Evolutionary conservation across 2,797 vertebrate genomes (phyloP), one percentile per base, ranked within the genome.

Genomic region (Manis crassicaudata): DNA sequence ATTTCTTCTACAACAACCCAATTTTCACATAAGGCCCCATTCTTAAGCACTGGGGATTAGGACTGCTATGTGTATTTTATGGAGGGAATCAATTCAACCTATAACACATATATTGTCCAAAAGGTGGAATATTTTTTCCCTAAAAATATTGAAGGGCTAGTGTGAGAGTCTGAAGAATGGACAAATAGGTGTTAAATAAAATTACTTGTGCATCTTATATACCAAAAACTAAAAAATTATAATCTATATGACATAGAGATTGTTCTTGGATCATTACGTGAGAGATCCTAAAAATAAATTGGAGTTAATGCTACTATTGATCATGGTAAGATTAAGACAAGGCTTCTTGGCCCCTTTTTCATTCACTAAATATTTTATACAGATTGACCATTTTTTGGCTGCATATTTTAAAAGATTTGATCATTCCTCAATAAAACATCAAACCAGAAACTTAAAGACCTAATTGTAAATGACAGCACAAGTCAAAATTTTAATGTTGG

Each of bases 381-480:
- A 95, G 90, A 82, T 76, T 85, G 95, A 92, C 93, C 21, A 85
- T 68, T 97, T 90, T 94, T 70, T 97, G 58, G 12, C n/a, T 95
- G 35, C 76, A 91, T 89, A 95, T 50, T 97, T 96, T 88, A 97
- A 89, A 60, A 98, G 20, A 98, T 67, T 96, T 88, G 94, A 86
- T 50, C 25, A 72, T 92, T 96, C 23, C 10, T 96, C 35, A 92
- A 75, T 2, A 79, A 63, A 16, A 72, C 98, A 97, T 96, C 77
- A 97, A 98, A 94, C 18, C 21, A 97, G 63, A 92, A 83, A 90
- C 58, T 96, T 94, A 50, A 43, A 96, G 65, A 52, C 67, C 84
- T 97, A 97, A 97, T 98, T 98, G 97, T 93, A 97, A 98, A 73
- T 96, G 95, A 96, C 79, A 98, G 72, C 6, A 63, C 18, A 96